Conservation (phyloP, 2,888 invertebrate genomes). For the Diabrotica balteata region DNA sequence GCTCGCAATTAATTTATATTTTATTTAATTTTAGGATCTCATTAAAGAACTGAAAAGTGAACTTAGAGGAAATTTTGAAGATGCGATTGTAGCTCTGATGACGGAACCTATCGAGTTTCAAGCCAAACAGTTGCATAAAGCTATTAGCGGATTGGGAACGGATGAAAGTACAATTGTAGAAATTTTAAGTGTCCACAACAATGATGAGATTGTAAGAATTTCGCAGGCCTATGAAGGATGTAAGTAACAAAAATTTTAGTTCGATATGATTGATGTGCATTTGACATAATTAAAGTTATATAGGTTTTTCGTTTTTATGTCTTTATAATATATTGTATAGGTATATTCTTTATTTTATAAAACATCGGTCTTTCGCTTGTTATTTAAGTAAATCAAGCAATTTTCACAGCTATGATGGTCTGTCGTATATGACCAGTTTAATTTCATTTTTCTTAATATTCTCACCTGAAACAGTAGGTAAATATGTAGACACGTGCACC, state of each 20-base stretch:
- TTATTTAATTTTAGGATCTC: slow-evolving; percentile 65
- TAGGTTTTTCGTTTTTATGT: too few relatives aligned
- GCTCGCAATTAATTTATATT: too few relatives aligned
- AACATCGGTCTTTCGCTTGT: too few relatives aligned
- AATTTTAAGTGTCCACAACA: slow-evolving; percentile 83
- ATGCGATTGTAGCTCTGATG: slow-evolving; percentile 82
- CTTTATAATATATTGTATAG: too few relatives aligned
- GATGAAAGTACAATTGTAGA: slow-evolving; percentile 78
- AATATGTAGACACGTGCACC: too few relatives aligned
- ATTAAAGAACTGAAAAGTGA: slow-evolving; percentile 87
- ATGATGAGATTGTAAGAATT: slow-evolving; percentile 81
- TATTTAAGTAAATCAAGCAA: too few relatives aligned
- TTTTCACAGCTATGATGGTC: too few relatives aligned
- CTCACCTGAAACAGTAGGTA: too few relatives aligned
- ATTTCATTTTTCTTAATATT: too few relatives aligned
- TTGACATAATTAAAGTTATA: too few relatives aligned
- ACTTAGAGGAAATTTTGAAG: slow-evolving; percentile 86
- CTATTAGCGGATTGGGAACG: slow-evolving; percentile 79
- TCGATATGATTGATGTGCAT: background rate
- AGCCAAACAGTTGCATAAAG: slow-evolving; percentile 76
- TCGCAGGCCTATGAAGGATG: slow-evolving; percentile 70
- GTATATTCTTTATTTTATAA: too few relatives aligned
- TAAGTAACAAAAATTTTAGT: slow-evolving; percentile 36
- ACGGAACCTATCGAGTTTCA: slow-evolving; percentile 83
- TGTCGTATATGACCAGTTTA: too few relatives aligned